phyloP scores from a whole-genome alignment of 2,113 vertebrate genomes.

The Ia io region DNA sequence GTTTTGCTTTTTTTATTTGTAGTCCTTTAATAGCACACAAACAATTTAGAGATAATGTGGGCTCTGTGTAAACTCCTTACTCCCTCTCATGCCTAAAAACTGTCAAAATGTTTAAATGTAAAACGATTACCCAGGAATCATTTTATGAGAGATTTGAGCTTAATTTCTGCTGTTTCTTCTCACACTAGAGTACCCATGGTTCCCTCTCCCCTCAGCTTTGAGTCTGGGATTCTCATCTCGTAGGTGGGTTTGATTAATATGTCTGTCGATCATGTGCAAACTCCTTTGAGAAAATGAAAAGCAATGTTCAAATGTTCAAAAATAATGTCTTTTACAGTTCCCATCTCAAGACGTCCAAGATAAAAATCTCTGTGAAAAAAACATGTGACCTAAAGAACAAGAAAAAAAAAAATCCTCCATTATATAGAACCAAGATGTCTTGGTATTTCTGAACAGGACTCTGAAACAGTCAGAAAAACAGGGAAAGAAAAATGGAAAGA shows the following conservation, averaged over 20 bases:
- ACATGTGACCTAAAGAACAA: neutral
- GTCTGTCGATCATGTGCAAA: conserved; percentile 67
- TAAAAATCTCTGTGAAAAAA: conserved; percentile 48
- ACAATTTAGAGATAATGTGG: neutral
- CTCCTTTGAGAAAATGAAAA: conserved; percentile 72
- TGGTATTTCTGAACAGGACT: neutral
- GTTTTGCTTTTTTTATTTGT: conserved; percentile 14
- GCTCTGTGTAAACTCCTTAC: neutral
- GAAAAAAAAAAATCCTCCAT: neutral
- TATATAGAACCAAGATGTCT: neutral
- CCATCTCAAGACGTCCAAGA: conserved; percentile 14
- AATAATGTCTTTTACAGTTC: conserved; percentile 64
- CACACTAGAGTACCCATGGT: neutral
- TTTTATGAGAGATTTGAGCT: conserved; percentile 54
- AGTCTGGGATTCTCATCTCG: conserved; percentile 61
- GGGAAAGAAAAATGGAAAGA: neutral
- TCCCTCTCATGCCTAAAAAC: conserved; percentile 36
- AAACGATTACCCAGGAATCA: conserved; percentile 49
- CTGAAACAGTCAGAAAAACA: neutral
- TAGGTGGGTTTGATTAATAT: conserved; percentile 74
- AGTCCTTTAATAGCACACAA: conserved; percentile 50
- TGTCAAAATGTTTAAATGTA: conserved; percentile 72
- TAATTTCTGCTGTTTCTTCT: conserved; percentile 54
- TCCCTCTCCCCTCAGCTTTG: neutral
- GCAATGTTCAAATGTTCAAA: conserved; percentile 55